Base-by-base conservation (phyloP, 92 coral and sea anemone genomes). In the Parazoanthus atlanticus region DNA sequence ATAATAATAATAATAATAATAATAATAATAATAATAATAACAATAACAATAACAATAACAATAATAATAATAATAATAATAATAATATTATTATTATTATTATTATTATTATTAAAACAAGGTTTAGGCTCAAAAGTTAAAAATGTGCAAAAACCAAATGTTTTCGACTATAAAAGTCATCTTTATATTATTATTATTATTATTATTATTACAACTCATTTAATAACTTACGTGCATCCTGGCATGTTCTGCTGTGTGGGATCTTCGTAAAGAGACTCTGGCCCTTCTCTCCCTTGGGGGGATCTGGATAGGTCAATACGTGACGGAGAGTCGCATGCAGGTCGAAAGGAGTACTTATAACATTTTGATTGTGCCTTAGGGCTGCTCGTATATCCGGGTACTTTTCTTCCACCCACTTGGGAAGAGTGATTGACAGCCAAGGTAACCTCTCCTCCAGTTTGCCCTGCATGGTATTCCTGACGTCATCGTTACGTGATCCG, bases 371-470 rank as follows among this genome's bases (percentile, higher is more conserved):
- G 77, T 91, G 91, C 75, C 86, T 88, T 84, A 96, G 80, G 8
- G 95, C 95, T 36, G 92, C 90, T 29, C 86, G 79, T 16, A 96
- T 72, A 38, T 95, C 95, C 78, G 98, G 94, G 89, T 85, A 92
- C 49, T 88, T 85, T 33, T 84, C 88, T 67, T 90, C 93, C 79
- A 96, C 91, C 96, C 95, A 92, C 54, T 88, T 89, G 21, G 98
- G 98, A 41, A 96, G 91, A 31, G 98, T 93, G 70, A 96, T 85
- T 7, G 98, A 96, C 32, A 96, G 90, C 96, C 98, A 96, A 23
- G 98, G 98, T 91, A 96, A 90, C 89, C 98, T 88, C 91, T 96
- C 98, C 89, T 96, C 98, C 81, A 96, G 89, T 47, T 96, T 95
- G 8, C 98, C 98, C 77, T 96, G 98, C 92, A 96, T 90, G 17